Evolutionary conservation across 2,888 invertebrate species (phyloP).

Genomic region (Lottia gigantea): DNA sequence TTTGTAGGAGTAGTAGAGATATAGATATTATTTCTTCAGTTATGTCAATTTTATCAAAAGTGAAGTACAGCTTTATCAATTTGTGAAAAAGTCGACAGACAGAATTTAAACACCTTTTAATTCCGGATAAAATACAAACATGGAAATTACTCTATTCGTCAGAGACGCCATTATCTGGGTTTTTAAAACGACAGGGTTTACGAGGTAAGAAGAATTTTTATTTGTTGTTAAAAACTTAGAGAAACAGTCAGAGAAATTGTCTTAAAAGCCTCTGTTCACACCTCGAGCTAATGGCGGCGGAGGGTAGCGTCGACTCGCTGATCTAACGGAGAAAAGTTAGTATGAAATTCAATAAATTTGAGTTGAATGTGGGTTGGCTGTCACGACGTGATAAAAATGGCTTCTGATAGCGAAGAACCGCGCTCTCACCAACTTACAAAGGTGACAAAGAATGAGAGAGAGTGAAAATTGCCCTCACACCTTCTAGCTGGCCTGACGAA

Average conservation of each 20-base stretch:
- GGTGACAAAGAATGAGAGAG: conserved; percentile 19
- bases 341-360: background rate
- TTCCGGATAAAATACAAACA: no score
- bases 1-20: no score
- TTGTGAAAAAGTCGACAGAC: no score
- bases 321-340: background rate
- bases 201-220: no score
- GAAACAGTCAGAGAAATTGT: background rate
- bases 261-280: conserved; percentile 6
- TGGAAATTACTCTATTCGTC: no score
- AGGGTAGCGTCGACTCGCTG: background rate
- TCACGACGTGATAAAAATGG: background rate
- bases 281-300: background rate
- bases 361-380: background rate
- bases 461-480: conserved; percentile 33
- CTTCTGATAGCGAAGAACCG: background rate
- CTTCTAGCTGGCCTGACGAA: conserved; percentile 11
- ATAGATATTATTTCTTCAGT: no score
- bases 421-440: background rate
- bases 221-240: no score
- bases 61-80: no score
- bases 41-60: no score
- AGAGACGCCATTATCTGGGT: no score
- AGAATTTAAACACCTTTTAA: no score
- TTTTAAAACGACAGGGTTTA: no score